phyloP scores from a whole-genome alignment of 2,888 invertebrate genomes.

The Nemotelus pantherinus region DNA sequence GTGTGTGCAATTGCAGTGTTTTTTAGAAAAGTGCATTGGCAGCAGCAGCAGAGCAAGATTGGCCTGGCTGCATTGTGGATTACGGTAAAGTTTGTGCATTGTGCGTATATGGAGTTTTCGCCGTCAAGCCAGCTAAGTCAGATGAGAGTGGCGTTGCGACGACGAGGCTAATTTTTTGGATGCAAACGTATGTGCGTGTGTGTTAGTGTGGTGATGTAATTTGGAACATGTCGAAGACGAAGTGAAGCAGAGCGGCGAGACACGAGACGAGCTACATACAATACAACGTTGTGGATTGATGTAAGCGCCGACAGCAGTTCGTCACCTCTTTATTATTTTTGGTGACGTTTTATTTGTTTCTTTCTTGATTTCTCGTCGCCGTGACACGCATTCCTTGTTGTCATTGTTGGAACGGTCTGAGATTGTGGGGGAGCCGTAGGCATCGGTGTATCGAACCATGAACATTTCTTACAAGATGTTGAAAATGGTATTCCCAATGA shows the following conservation, averaged over 20 bases:
- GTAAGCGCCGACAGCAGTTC: constrained; percentile 38
- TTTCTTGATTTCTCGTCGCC: constrained; percentile 7
- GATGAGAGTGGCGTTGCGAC: too few relatives aligned
- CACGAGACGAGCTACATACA: background rate
- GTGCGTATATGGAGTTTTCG: constrained; percentile 28
- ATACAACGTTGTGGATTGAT: constrained; percentile 22
- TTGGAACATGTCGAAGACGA: constrained; percentile 28
- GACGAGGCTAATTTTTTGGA: background rate
- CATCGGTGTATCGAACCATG: too few relatives aligned
- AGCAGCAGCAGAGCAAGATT: background rate
- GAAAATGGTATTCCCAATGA: too few relatives aligned
- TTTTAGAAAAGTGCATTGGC: background rate
- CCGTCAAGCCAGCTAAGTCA: background rate
- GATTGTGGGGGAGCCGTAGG: background rate
- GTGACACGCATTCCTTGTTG: background rate
- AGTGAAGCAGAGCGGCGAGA: background rate
- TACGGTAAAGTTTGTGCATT: constrained; percentile 40
- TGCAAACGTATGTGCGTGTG: constrained; percentile 14
- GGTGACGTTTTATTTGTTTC: constrained; percentile 35
- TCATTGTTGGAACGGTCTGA: background rate
- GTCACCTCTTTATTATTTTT: constrained; percentile 34
- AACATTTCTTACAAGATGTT: too few relatives aligned
- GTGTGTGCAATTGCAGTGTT: background rate
- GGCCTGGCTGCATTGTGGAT: background rate
- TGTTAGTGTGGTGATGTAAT: constrained; percentile 38